phyloP scores from a whole-genome alignment of 2,113 vertebrate species.

The Semicossyphus pulcher region DNA sequence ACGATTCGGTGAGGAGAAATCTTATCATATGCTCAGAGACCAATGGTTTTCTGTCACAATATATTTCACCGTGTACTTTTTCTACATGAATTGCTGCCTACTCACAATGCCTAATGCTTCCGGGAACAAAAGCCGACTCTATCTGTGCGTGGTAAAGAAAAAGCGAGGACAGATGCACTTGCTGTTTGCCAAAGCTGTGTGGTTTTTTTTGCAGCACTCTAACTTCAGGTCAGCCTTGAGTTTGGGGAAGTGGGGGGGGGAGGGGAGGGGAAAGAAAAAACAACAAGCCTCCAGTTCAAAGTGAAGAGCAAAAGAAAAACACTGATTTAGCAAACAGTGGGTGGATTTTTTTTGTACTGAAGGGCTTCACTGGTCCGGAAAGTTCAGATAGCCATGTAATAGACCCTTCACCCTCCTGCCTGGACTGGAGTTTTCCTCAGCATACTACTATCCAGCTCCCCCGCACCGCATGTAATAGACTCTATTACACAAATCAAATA shows the following conservation, averaged over 20 bases:
- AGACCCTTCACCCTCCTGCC: neutral
- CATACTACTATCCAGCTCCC: conserved; percentile 42
- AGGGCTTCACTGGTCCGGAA: conserved; percentile 4
- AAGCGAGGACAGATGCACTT: conserved; percentile 68
- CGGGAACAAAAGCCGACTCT: conserved; percentile 64
- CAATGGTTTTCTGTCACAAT: conserved; percentile 21
- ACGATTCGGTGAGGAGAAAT: conserved; percentile 10
- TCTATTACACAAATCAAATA: conserved; percentile 18
- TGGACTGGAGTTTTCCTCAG: conserved; percentile 22
- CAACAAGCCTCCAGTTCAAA: conserved; percentile 23
- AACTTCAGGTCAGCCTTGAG: conserved; percentile 56
- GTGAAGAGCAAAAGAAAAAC: conserved; percentile 1
- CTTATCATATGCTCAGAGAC: conserved; percentile 6
- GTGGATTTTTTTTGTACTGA: conserved; percentile 8
- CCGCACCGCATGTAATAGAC: conserved; percentile 30
- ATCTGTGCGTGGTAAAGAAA: conserved; percentile 59
- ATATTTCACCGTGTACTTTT: conserved; percentile 59
- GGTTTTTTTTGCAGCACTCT: conserved; percentile 40
- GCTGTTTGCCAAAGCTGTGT: conserved; percentile 59
- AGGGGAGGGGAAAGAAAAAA: neutral
- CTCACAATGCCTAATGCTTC: conserved; percentile 63
- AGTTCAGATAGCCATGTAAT: conserved; percentile 24
- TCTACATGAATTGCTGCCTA: conserved; percentile 67
- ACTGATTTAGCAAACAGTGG: conserved; percentile 22
- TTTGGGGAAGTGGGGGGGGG: neutral